Percentiles rank a stretch among this genome's conserved stretches.
phyloP scores from a whole-genome alignment of 2,888 invertebrate species.

The Ferrisia virgata region DNA sequence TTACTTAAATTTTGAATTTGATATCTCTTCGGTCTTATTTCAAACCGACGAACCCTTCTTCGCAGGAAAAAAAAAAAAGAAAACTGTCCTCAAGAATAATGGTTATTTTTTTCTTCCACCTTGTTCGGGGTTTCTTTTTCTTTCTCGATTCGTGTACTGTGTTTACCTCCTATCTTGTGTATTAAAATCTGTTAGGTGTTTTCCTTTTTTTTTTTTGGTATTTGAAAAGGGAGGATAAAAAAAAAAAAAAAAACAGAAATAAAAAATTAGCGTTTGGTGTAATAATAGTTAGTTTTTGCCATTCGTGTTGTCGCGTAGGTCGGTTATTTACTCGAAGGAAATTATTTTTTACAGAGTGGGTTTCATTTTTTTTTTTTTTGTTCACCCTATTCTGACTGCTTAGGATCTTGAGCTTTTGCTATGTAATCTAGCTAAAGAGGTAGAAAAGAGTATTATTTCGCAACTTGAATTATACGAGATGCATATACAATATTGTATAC shows the following conservation, averaged over 20 bases:
- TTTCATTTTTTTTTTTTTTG: too few relatives aligned
- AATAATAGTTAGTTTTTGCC: too few relatives aligned
- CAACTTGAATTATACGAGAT: neutral
- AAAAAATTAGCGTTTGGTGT: neutral
- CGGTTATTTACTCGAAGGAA: too few relatives aligned
- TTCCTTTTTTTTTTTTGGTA: neutral
- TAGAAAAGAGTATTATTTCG: neutral
- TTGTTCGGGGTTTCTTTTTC: neutral
- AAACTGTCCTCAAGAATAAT: constrained; percentile 34
- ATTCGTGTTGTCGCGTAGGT: too few relatives aligned
- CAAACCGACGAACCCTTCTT: neutral
- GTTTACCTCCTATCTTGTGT: neutral
- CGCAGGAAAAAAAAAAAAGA: constrained; percentile 16
- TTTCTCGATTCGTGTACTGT: neutral
- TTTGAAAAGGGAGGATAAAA: neutral
- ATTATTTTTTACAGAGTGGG: too few relatives aligned
- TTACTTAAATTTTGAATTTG: constrained; percentile 45
- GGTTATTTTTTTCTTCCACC: neutral
- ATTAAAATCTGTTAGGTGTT: constrained; percentile 3
- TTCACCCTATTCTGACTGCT: too few relatives aligned
- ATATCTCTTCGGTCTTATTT: constrained; percentile 43
- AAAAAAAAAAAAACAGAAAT: neutral
- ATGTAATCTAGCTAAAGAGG: neutral
- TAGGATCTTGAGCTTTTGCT: neutral
- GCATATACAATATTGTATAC: neutral